Percentiles rank a stretch among this genome's conserved stretches.
These are phyloP conservation scores for Rhamnusium bicolor DNA, from an alignment of 2,888 invertebrate species.

Conservation along the genomic window DNA sequence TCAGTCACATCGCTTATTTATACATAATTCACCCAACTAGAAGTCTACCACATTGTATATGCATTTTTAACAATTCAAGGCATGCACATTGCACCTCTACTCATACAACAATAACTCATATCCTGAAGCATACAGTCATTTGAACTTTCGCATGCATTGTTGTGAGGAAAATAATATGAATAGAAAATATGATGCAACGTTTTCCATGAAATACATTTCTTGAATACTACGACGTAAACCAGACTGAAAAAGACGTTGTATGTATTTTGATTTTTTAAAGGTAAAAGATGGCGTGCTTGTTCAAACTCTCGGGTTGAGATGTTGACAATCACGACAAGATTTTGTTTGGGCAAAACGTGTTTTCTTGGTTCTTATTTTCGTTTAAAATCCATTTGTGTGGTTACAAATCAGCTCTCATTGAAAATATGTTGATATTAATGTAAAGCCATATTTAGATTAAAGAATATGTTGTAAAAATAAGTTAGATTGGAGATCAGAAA, in stretches of 20 bases:
- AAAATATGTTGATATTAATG: too few species aligned
- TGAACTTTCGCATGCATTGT: constrained; percentile 9
- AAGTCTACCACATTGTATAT: background rate
- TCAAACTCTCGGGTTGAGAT: too few species aligned
- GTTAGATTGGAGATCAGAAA: too few species aligned
- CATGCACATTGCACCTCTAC: background rate
- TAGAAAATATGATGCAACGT: constrained; percentile 10
- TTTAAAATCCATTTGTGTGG: too few species aligned
- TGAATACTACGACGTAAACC: background rate
- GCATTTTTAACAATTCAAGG: background rate
- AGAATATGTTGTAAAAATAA: too few species aligned
- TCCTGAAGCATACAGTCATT: constrained; percentile 1
- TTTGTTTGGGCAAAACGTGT: too few species aligned
- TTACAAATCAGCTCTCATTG: too few species aligned
- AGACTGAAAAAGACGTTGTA: background rate
- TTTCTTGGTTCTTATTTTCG: too few species aligned
- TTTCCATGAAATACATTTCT: background rate
- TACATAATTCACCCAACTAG: background rate
- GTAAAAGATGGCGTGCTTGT: background rate
- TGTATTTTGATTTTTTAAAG: background rate
- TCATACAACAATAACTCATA: background rate
- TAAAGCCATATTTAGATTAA: too few species aligned
- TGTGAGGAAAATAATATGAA: constrained; percentile 5
- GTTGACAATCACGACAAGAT: too few species aligned
- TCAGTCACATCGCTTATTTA: background rate